A percentile compares a stretch with the other conserved stretches of the same genome.
Evolutionary conservation across 1,140 invertebrate genomes (phyloP).

Genomic region (Drosophila equinoxialis): DNA sequence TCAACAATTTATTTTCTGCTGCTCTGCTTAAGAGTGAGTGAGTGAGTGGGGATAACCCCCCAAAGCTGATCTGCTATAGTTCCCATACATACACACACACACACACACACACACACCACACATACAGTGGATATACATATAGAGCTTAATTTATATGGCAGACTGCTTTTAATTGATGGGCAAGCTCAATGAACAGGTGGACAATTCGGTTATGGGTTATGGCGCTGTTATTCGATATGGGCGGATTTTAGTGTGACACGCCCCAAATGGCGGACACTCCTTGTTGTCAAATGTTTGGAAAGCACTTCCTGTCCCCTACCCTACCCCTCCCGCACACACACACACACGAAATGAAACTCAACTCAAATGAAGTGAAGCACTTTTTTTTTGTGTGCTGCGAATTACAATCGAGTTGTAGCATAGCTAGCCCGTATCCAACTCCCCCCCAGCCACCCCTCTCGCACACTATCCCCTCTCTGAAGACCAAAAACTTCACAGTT

Average conservation of each 20-base stretch:
- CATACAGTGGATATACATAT: not conserved
- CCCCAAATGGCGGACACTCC: conserved; percentile 41
- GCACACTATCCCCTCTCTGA: not conserved
- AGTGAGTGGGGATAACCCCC: conserved; percentile 41
- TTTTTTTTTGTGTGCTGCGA: conserved; percentile 65
- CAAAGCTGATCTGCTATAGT: not conserved
- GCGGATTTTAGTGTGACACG: conserved; percentile 19
- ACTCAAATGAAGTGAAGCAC: conserved; percentile 79
- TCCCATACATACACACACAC: conserved; percentile 7
- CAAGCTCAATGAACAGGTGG: conserved; percentile 51
- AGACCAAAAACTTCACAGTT: conserved; percentile 44
- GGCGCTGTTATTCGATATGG: conserved; percentile 21
- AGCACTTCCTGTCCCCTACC: conserved; percentile 67
- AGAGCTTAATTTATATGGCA: conserved; percentile 32
- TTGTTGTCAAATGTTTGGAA: conserved; percentile 51
- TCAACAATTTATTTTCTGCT: conserved; percentile 74
- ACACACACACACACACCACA: not conserved
- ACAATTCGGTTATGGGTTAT: conserved; percentile 18
- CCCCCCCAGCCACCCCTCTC: not conserved
- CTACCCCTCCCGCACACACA: conserved; percentile 18
- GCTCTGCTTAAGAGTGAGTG: conserved; percentile 12
- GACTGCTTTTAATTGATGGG: not conserved
- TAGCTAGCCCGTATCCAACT: conserved; percentile 5
- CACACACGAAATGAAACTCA: conserved; percentile 41
- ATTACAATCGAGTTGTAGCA: conserved; percentile 63